Evolutionary conservation across 2,888 invertebrate species (phyloP), one percentile per base, ranked within the genome.

Genomic region (Agrypnus murinus): DNA sequence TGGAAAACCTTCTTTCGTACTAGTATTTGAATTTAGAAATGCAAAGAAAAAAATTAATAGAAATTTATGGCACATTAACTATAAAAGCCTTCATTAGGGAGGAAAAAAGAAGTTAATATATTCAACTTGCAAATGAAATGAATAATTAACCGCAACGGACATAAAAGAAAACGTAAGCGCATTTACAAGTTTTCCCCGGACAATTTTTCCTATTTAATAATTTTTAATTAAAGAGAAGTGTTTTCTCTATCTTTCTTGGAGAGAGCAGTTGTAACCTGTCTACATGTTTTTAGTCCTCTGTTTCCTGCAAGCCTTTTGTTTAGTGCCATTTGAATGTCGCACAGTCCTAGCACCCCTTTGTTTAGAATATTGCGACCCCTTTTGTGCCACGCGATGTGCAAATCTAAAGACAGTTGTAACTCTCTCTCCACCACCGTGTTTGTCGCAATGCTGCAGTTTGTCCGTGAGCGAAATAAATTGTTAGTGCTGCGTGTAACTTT

Each of bases 371-470:
- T 60, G 65, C 65, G 55, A 62, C 65, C 55, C 69, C 25, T 62
- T 69, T 69, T 71, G 63, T 66, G 66, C 67, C 72, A 72, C 69
- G 69, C 72, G 72, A 72, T 67, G 72, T 69, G 65, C 69, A 69
- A 69, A 72, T 69, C 63, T 69, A 72, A 72, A 69, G 72, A 72
- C 69, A 65, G 72, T 72, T 72, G 72, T 72, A 72, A 69, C 58
- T 72, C 57, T 65, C 65, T 57, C 69, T 14, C 46, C 12, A n/a
- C 40, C 40, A 4, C 7, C 14, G 43, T 62, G 68, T 72, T 72
- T 72, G 72, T 72, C 72, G 72, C 72, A 72, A 36, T 72, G 72
- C 72, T 72, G 69, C 68, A 72, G 63, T 67, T 67, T 25, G 34
- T 38, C 57, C 48, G 70, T 57, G 71, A 71, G 57, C 25, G 45